A percentile compares a stretch with the other conserved stretches of the same genome.
Evolutionary conservation across 2,797 vertebrate genomes (phyloP).

Genomic region (Etheostoma perlongum): DNA sequence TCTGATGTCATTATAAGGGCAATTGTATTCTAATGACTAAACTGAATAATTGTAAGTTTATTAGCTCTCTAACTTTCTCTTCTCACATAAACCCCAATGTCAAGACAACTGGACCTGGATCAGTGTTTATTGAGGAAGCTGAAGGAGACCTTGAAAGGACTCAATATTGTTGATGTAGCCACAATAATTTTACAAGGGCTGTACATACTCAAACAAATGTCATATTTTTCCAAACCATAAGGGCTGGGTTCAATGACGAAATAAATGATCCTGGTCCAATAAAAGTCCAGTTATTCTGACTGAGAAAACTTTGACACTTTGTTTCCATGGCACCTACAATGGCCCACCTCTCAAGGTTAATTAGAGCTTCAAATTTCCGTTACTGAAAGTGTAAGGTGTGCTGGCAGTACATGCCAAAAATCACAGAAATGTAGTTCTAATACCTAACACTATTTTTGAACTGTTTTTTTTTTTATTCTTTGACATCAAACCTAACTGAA

Average conservation of each 20-base stretch:
- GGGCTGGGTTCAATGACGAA: slow-evolving; percentile 49
- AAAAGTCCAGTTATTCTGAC: slow-evolving; percentile 56
- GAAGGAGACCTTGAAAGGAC: slow-evolving; percentile 59
- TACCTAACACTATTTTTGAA: slow-evolving; percentile 47
- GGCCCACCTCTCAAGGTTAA: slow-evolving; percentile 39
- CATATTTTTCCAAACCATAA: slow-evolving; percentile 50
- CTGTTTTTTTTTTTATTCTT: slow-evolving; percentile 38
- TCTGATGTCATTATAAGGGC: not conserved
- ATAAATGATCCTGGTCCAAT: slow-evolving; percentile 55
- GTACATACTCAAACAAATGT: slow-evolving; percentile 63
- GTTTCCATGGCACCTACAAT: slow-evolving; percentile 28
- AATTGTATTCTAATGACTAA: slow-evolving; percentile 38
- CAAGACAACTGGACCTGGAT: slow-evolving; percentile 63
- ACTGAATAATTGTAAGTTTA: slow-evolving; percentile 50
- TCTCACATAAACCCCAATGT: slow-evolving; percentile 53
- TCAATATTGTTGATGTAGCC: slow-evolving; percentile 46
- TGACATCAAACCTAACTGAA: slow-evolving; percentile 51
- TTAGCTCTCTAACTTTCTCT: slow-evolving; percentile 41
- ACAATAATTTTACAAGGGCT: slow-evolving; percentile 66
- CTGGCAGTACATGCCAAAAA: slow-evolving; percentile 54
- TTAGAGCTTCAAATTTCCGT: slow-evolving; percentile 56
- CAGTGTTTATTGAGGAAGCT: slow-evolving; percentile 59
- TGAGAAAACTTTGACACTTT: slow-evolving; percentile 55
- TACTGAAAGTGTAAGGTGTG: slow-evolving; percentile 42
- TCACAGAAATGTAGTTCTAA: slow-evolving; percentile 56